Conservation (phyloP, 2,888 invertebrate species). For the Acleris cristana region DNA sequence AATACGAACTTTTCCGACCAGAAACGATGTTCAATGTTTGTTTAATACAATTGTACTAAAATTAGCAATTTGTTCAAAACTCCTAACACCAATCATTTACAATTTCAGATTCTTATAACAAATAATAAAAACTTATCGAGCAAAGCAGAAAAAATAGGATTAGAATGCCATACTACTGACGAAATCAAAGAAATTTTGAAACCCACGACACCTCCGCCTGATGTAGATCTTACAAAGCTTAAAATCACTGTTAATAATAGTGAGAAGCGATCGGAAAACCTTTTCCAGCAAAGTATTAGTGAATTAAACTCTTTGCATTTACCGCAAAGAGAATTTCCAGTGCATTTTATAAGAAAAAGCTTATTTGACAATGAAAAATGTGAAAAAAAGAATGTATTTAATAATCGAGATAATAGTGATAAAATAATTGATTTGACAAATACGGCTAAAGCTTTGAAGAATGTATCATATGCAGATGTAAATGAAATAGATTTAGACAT, state of each 20-base stretch:
- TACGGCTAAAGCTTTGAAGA: slow-evolving; percentile 2
- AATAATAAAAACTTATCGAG: slow-evolving; percentile 47
- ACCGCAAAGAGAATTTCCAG: slow-evolving; percentile 11
- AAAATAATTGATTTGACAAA: slow-evolving; percentile 20
- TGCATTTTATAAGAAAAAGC: slow-evolving; percentile 8
- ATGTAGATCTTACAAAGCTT: slow-evolving; percentile 37
- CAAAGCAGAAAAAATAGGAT: slow-evolving; percentile 44
- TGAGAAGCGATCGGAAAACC: slow-evolving; percentile 23
- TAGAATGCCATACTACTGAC: slow-evolving; percentile 47
- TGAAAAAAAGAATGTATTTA: not conserved
- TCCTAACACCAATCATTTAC: not conserved
- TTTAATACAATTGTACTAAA: too few species aligned
- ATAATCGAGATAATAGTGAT: slow-evolving; percentile 1
- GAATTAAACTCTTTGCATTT: slow-evolving; percentile 16
- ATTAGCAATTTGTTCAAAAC: too few species aligned
- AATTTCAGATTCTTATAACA: slow-evolving; percentile 54
- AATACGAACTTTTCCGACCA: too few species aligned
- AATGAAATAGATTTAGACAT: slow-evolving; percentile 12
- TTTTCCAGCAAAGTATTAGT: slow-evolving; percentile 34
- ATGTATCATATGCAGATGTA: not conserved
- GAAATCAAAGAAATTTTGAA: slow-evolving; percentile 47
- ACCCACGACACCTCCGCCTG: slow-evolving; percentile 17
- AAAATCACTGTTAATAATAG: slow-evolving; percentile 20
- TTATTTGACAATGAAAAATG: slow-evolving; percentile 6
- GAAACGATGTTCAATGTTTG: too few species aligned